Evolutionary conservation across 2,797 vertebrate genomes (phyloP).

Genomic region (Poecilia velifera): DNA sequence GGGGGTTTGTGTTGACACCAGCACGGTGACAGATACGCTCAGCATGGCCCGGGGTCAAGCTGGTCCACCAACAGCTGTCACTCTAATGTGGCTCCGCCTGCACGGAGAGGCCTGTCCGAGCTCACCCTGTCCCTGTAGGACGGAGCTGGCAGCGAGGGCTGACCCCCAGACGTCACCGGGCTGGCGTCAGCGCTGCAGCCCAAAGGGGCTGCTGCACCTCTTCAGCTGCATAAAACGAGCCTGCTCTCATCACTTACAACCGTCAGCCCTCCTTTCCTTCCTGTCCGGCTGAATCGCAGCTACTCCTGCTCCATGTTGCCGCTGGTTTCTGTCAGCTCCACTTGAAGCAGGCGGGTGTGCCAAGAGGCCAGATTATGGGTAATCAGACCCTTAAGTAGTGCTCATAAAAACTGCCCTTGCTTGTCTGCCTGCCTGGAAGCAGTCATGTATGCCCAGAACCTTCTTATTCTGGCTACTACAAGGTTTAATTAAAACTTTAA

Average conservation of each 20-base stretch:
- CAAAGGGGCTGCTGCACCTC: slow-evolving; percentile 52
- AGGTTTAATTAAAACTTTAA: slow-evolving; percentile 76
- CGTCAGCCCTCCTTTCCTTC: slow-evolving; percentile 48
- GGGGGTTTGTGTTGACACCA: slow-evolving; percentile 45
- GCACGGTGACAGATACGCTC: slow-evolving; percentile 65
- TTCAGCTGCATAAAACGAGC: slow-evolving; percentile 65
- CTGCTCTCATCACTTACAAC: slow-evolving; percentile 65
- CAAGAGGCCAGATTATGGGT: slow-evolving; percentile 53
- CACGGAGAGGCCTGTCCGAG: slow-evolving; percentile 33
- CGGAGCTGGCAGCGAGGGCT: slow-evolving; percentile 49
- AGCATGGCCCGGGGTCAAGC: slow-evolving; percentile 55
- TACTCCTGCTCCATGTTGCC: slow-evolving; percentile 62
- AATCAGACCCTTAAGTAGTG: slow-evolving; percentile 67
- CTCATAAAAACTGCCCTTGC: slow-evolving; percentile 66
- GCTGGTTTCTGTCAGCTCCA: slow-evolving; percentile 56
- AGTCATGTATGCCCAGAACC: slow-evolving; percentile 43
- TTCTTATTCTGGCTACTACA: slow-evolving; percentile 64
- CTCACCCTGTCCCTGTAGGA: slow-evolving; percentile 61
- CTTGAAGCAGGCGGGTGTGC: slow-evolving; percentile 48
- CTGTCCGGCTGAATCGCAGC: slow-evolving; percentile 70
- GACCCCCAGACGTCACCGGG: slow-evolving; percentile 50
- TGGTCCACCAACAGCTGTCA: slow-evolving; percentile 74
- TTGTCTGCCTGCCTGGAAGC: slow-evolving; percentile 55
- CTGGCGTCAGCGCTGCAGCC: slow-evolving; percentile 35
- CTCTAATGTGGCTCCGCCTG: slow-evolving; percentile 59